Evolutionary conservation across 2,888 invertebrate genomes (phyloP), one percentile per base, ranked within the genome.

Genomic region (Tenthredo distinguenda): DNA sequence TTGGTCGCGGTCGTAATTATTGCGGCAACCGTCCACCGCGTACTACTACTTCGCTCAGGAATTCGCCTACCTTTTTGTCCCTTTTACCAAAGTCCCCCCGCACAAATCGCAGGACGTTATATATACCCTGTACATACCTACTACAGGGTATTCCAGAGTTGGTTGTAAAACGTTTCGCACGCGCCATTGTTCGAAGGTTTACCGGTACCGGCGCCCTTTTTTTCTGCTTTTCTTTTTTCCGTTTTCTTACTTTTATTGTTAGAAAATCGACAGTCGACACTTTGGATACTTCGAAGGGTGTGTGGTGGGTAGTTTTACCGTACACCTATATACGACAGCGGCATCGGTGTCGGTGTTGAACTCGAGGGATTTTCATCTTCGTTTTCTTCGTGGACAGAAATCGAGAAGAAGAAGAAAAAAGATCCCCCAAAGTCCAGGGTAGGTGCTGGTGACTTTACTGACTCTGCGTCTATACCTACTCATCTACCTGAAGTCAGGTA

Each of bases 121-220:
- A 68, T 68, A 74, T 12, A 74, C 71, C 71, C n/a, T 71, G 40
- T 74, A 43, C 18, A 40, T 21, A 74, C 40, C 43, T 68, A 68
- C 34, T 18, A 34, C 34, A 68, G 18, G 55, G 40, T 74, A 43
- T 43, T 21, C 34, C 77, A 18, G 55, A 37, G 34, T n/a, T 31
- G 50, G 31, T 77, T 50, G 77, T 74, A 43, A 43, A 77, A 62
- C 50, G 40, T 81, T 81, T 81, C 81, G 81, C 81, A 81, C 81
- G 81, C 81, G 81, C 81, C 62, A 81, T 81, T 81, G 81, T 81
- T n/a, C 77, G 50, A 37, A 40, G 77, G 77, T 77, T 55, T n/a
- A 26, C 74, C 34, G 34, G 55, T 34, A 62, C 81, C 81, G 62
- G 65, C 37, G 37, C 37, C 81, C 81, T 34, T 34, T 55, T 31